Base-by-base conservation (phyloP, 2,888 invertebrate genomes). In the Nematopogon swammerdamellus region DNA sequence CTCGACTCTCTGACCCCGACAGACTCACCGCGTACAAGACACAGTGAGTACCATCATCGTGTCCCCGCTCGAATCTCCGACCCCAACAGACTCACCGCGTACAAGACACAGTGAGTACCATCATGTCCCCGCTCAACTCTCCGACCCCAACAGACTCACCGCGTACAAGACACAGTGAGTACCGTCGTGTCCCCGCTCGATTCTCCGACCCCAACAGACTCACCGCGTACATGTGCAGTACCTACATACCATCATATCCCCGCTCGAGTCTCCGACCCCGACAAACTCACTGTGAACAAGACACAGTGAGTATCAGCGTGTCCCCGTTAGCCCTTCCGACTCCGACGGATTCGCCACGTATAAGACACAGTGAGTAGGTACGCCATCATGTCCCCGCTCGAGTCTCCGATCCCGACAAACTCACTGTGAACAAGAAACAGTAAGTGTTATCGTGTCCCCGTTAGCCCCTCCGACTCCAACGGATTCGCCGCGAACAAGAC, bases 401-500 rank as follows among this genome's bases (percentile, higher is more conserved):
- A 2, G 14, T 18, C 18, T 25, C 44, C 17, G n/a, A 45, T n/a
- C 17, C 17, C 42, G 47, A 47, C 51, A 51, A 48, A 48, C 48
- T 44, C 45, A 45, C 52, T 18, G 49, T n/a, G 50, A 75, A 75
- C 57, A 68, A 68, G 54, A 65, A 72, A 63, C 71, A n/a, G n/a
- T n/a, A n/a, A n/a, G n/a, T n/a, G n/a, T n/a, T n/a, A n/a, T n/a
- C n/a, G n/a, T n/a, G n/a, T n/a, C n/a, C n/a, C n/a, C n/a, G n/a
- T n/a, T n/a, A 79, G 79, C 67, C 77, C 79, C 0, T 74, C 74
- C 59, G 79, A 79, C 57, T 79, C 79, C 56, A 79, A 76, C 67
- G 61, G 79, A 0, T 70, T 79, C 54, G 76, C 79, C 1, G 76
- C 77, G 50, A 75, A 75, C 57, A 68, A 68, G 54, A 65, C 72